phyloP scores from a whole-genome alignment of 2,113 vertebrate species.

The Natator depressus region DNA sequence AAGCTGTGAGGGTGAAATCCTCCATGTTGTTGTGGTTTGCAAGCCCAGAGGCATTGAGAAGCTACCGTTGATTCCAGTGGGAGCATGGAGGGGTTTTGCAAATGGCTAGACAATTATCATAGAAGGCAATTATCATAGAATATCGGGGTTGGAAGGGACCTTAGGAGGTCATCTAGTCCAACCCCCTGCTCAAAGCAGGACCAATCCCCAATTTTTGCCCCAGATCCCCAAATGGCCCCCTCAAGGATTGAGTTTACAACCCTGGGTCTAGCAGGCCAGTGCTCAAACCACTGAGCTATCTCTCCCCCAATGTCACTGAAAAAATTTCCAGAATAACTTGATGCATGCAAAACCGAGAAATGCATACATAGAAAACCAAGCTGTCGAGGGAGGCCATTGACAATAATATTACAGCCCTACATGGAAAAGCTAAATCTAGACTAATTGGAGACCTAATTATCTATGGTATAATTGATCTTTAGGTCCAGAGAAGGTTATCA shows the following conservation, averaged over 20 bases:
- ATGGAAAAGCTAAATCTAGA: neutral
- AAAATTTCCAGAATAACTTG: neutral
- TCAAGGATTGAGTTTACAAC: too few species aligned
- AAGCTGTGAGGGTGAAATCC: too few species aligned
- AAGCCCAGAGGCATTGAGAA: too few species aligned
- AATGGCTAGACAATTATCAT: neutral
- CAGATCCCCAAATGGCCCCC: too few species aligned
- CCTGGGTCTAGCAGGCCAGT: too few species aligned
- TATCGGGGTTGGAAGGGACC: too few species aligned
- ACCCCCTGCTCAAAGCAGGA: too few species aligned
- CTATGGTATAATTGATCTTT: neutral
- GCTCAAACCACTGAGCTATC: too few species aligned
- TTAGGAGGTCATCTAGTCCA: too few species aligned
- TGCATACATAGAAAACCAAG: neutral
- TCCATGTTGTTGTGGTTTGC: too few species aligned
- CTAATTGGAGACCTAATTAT: neutral
- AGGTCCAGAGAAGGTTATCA: neutral
- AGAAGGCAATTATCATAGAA: too few species aligned
- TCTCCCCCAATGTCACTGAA: neutral
- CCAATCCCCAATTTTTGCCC: too few species aligned
- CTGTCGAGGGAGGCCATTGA: neutral
- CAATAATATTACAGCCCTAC: neutral
- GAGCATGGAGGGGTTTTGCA: neutral
- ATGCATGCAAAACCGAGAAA: neutral
- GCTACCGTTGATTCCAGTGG: neutral